Base-by-base conservation (phyloP, 2,113 vertebrate genomes). In the Sardina pilchardus region DNA sequence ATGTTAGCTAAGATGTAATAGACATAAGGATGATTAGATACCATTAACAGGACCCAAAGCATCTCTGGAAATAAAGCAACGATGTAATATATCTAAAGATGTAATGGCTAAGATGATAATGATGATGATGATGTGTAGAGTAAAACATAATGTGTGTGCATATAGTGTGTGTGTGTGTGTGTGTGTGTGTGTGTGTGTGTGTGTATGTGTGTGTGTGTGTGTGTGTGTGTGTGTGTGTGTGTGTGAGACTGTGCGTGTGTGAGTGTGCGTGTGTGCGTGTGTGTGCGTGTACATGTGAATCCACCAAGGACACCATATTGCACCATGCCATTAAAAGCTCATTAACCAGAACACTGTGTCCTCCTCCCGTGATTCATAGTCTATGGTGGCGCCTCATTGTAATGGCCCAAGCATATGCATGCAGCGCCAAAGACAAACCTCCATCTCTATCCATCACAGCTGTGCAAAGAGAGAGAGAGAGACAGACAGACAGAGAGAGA, bases 381-480 rank as follows among this genome's bases (percentile, higher is more conserved):
- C 44, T 39, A 44, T 34, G 43, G 34, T 63, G 30, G 71, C 24
- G 81, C 85, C 83, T 86, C 24, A 3, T 56, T 83, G 82, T 83
- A 88, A 85, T 83, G 81, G 83, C 82, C 81, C 78, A 42, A 45
- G 16, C 63, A 84, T 84, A 75, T 84, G 83, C 42, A 75, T 84
- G 83, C 42, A 45, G 42, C 50, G n/a, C 4, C 21, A 12, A 30
- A 43, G 30, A 42, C 14, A 53, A 59, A 59, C 6, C 47, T 59
- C 47, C 16, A n/a, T 42, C 84, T 85, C 71, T 78, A 78, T 78
- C 30, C 71, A 78, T 78, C 71, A 36, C 71, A 34, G 67, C 34
- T 19, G 81, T 67, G 56, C 43, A 88, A 82, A 85, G 42, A 36
- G 36, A 53, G 26, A 36, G 43, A 86, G 82, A 50, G 71, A 36